Conservation (phyloP, 2,888 invertebrate genomes). For the Nomada ruficornis region DNA sequence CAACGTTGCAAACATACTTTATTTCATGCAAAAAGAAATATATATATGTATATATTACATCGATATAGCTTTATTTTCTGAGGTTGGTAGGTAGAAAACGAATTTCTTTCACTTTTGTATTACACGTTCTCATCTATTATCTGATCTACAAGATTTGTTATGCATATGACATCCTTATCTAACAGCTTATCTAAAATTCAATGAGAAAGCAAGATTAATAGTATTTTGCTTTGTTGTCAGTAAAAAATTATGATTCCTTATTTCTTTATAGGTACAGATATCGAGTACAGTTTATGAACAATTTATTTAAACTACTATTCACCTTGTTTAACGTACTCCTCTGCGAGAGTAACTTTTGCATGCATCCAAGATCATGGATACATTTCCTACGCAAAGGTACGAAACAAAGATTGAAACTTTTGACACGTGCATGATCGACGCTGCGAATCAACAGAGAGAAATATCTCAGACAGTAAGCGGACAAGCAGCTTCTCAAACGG, state of each 20-base stretch:
- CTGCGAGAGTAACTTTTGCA: conserved; percentile 22
- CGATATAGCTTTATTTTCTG: conserved; percentile 19
- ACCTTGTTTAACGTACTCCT: conserved; percentile 2
- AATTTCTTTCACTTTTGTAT: conserved; percentile 19
- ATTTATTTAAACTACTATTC: conserved; percentile 12
- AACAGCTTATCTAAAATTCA: conserved; percentile 73
- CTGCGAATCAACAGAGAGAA: conserved; percentile 73
- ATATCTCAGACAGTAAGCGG: conserved; percentile 72
- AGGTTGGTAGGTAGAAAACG: conserved; percentile 55
- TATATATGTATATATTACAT: not conserved
- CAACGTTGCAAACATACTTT: not conserved
- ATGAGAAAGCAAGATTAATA: conserved; percentile 69
- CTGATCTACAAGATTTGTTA: conserved; percentile 72
- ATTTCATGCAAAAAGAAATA: conserved; percentile 1
- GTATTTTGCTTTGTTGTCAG: conserved; percentile 49
- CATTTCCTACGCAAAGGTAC: conserved; percentile 77
- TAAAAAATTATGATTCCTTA: conserved; percentile 28
- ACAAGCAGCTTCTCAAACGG: conserved; percentile 67
- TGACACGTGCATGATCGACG: conserved; percentile 79
- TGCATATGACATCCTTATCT: conserved; percentile 69
- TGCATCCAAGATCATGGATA: conserved; percentile 76
- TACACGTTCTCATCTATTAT: conserved; percentile 71
- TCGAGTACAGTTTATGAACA: not conserved
- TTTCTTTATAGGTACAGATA: conserved; percentile 36
- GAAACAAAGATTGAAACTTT: conserved; percentile 78